Evolutionary conservation across 2,797 vertebrate genomes (phyloP).

Genomic region (Phrynocephalus guinanensis): DNA sequence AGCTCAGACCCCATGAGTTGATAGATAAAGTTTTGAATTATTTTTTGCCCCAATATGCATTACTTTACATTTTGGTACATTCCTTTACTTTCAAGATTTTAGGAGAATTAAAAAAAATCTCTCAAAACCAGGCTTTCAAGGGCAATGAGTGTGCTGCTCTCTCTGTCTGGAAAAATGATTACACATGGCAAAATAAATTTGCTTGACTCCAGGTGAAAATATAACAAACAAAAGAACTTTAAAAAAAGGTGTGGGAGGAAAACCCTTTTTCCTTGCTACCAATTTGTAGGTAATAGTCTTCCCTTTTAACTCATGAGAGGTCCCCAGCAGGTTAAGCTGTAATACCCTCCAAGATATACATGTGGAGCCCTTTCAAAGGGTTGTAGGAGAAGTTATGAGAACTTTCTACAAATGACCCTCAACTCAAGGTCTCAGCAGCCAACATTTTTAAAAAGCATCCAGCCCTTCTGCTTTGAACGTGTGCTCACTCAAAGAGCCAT

Average conservation of each 20-base stretch:
- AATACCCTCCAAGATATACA: not conserved
- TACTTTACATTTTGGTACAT: no score
- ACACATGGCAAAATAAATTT: not conserved
- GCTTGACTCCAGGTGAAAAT: not conserved
- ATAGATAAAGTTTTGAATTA: no score
- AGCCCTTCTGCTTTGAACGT: not conserved
- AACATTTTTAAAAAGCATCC: not conserved
- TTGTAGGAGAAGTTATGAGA: not conserved
- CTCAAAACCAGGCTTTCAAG: not conserved
- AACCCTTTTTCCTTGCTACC: conserved; percentile 7
- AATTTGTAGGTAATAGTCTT: not conserved
- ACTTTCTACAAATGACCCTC: not conserved
- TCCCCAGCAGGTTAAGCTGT: not conserved
- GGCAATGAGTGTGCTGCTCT: not conserved
- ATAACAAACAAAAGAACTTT: conserved; percentile 18
- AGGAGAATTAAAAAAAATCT: no score
- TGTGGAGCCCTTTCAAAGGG: not conserved
- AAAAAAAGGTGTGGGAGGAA: conserved; percentile 12
- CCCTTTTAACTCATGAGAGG: conserved; percentile 25
- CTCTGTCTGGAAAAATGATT: not conserved
- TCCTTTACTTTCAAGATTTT: not conserved
- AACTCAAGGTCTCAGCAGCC: not conserved
- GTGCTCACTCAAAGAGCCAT: not conserved
- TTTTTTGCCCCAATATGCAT: no score
- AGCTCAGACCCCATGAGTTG: no score